Conservation (phyloP, 2,888 invertebrate genomes). For the Stomorhina lunata region DNA sequence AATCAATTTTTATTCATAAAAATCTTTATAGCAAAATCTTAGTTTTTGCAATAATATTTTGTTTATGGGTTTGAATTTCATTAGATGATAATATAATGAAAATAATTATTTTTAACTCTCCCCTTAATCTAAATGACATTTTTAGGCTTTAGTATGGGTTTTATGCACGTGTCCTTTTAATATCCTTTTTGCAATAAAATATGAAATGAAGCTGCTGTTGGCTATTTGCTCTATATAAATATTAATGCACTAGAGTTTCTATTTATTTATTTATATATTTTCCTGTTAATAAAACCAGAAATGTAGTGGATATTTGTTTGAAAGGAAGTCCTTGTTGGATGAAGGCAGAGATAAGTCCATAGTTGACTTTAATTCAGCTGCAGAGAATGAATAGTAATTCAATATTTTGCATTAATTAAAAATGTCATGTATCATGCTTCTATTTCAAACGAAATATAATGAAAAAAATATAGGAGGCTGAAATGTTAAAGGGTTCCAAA, state of each 20-base stretch:
- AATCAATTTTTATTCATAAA: background rate
- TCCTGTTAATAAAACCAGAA: background rate
- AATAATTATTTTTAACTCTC: background rate
- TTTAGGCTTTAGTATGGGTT: background rate
- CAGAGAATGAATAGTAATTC: conserved; percentile 36
- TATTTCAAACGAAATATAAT: conserved; percentile 17
- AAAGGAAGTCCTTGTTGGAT: too few relatives aligned
- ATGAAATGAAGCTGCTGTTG: background rate
- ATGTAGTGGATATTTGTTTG: background rate
- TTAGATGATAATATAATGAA: background rate
- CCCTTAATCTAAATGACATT: background rate
- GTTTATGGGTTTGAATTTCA: background rate
- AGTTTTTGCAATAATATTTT: background rate
- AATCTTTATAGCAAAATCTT: background rate
- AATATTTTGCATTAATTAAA: conserved; percentile 52
- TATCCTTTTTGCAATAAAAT: background rate
- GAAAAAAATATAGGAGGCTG: background rate
- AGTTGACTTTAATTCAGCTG: background rate
- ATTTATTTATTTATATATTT: background rate
- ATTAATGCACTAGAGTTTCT: too few relatives aligned
- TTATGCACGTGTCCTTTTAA: background rate
- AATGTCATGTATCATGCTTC: conserved; percentile 42
- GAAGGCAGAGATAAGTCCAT: too few relatives aligned
- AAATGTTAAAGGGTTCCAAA: background rate
- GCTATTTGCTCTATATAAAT: too few relatives aligned